A percentile compares a stretch with the other conserved stretches of the same genome.
Conservation (phyloP, 1,140 invertebrate genomes). For the Drosophila santomea region DNA sequence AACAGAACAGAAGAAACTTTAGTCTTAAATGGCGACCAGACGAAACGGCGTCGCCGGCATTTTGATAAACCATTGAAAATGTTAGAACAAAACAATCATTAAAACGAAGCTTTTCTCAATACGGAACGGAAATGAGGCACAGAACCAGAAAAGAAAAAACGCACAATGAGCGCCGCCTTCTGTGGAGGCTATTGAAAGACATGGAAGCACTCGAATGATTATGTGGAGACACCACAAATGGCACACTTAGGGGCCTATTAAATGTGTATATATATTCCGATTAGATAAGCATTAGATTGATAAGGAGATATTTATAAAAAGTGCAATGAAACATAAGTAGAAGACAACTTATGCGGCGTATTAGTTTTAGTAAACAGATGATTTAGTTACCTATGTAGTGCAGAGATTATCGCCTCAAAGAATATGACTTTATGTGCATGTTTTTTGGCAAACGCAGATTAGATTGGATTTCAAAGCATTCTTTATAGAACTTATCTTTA, state of each 20-base stretch:
- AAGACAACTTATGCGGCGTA: no score
- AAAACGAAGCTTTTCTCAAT: conserved; percentile 63
- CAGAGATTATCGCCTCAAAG: no score
- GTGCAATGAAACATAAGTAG: no score
- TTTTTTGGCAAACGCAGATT: no score
- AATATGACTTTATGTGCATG: no score
- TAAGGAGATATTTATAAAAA: not conserved
- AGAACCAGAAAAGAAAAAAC: conserved; percentile 55
- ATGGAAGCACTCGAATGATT: conserved; percentile 27
- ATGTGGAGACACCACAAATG: conserved; percentile 34
- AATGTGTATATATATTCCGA: conserved; percentile 18
- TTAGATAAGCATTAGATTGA: conserved; percentile 26
- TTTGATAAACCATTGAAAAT: conserved; percentile 65
- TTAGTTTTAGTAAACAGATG: no score
- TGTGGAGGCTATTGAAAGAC: conserved; percentile 5
- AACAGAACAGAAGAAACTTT: conserved; percentile 51
- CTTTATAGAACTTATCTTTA: no score
- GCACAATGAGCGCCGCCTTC: conserved; percentile 13
- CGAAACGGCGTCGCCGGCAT: conserved; percentile 55
- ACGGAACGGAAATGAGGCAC: conserved; percentile 76
- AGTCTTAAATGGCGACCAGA: conserved; percentile 60
- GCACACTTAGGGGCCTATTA: conserved; percentile 42
- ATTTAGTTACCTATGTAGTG: no score
- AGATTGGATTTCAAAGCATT: no score
- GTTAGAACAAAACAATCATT: conserved; percentile 55